phyloP scores from a whole-genome alignment of 2,113 vertebrate species.

The Lagenorhynchus albirostris region DNA sequence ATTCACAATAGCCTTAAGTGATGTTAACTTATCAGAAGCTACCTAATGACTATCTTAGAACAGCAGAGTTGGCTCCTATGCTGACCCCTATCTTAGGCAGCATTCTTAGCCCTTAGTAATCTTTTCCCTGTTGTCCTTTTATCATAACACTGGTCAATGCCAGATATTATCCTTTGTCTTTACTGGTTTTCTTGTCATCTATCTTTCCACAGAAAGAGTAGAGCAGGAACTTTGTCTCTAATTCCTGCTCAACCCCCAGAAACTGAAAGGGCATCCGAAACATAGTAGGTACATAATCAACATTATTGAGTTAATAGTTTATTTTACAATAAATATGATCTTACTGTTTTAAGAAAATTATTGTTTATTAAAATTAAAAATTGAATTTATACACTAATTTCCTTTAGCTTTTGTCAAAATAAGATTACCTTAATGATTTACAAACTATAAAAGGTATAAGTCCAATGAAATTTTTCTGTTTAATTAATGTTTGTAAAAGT shows the following conservation, averaged over 20 bases:
- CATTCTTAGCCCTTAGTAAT: neutral
- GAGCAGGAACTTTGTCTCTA: neutral
- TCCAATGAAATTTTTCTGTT: neutral
- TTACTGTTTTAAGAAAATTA: neutral
- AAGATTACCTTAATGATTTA: neutral
- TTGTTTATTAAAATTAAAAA: neutral
- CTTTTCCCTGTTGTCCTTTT: neutral
- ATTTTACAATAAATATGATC: neutral
- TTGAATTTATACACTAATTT: neutral
- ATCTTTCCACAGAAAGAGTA: neutral
- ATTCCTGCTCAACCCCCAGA: neutral
- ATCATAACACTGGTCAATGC: neutral
- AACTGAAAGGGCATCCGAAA: neutral
- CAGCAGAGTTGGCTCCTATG: neutral
- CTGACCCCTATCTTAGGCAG: neutral
- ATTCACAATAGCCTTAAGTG: neutral
- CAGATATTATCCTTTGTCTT: neutral
- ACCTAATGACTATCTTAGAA: neutral
- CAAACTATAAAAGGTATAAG: neutral
- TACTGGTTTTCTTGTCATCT: neutral
- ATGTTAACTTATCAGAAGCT: neutral
- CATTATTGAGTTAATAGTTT: neutral
- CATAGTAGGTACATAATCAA: neutral
- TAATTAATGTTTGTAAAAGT: neutral
- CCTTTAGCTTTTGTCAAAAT: neutral